Conservation (phyloP, 2,113 vertebrate species). For the Nycticorax nycticorax region DNA sequence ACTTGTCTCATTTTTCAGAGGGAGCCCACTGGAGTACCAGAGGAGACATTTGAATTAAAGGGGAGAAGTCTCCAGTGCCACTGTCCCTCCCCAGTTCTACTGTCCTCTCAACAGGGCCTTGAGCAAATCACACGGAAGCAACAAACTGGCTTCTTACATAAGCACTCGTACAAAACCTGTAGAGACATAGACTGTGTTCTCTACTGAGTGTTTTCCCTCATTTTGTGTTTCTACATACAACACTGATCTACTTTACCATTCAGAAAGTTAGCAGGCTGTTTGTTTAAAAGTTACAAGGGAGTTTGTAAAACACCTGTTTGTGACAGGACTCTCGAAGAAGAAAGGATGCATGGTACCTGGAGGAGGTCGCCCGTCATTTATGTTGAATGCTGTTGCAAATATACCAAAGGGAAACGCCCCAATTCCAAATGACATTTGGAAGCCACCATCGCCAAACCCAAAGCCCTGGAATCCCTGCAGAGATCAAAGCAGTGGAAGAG, state of each 20-base stretch:
- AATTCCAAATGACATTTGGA: conserved; percentile 99
- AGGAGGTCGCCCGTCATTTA: conserved; percentile 94
- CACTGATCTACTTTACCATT: neutral
- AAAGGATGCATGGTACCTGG: conserved; percentile 79
- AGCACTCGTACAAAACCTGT: neutral
- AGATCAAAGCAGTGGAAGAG: neutral
- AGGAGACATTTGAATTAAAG: neutral
- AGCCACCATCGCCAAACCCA: conserved; percentile 96
- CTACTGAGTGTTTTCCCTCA: neutral
- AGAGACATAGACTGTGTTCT: neutral
- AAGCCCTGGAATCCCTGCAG: conserved; percentile 96
- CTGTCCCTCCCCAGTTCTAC: neutral
- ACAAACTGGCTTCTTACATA: neutral
- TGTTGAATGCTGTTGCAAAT: conserved; percentile 98
- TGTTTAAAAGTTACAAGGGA: neutral
- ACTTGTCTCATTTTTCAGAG: neutral
- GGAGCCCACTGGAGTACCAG: neutral
- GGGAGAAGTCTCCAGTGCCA: neutral
- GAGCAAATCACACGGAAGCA: neutral
- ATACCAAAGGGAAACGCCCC: conserved; percentile 98
- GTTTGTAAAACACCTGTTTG: neutral
- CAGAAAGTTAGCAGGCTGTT: neutral
- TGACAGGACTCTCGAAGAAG: neutral
- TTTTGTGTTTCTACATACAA: neutral
- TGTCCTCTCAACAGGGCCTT: neutral